These are phyloP conservation scores for Glyphotaelius pellucidus DNA, from an alignment of 2,888 invertebrate genomes.

Conservation along the genomic window DNA sequence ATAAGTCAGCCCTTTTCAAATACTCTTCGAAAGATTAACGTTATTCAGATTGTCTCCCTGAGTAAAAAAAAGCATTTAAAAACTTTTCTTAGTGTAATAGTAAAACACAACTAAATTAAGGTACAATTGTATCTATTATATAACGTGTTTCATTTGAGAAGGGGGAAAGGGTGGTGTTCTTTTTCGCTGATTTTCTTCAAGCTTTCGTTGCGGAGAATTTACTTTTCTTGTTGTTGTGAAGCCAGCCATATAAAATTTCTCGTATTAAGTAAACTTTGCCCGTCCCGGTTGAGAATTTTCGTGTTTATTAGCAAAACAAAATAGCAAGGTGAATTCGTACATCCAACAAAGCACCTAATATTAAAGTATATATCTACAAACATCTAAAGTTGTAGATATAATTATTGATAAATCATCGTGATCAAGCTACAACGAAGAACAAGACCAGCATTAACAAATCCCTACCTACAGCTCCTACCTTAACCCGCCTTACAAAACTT, in stretches of 20 bases:
- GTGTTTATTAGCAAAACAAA: background rate
- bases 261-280: constrained; percentile 40
- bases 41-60: no score
- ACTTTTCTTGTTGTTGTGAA: constrained; percentile 39
- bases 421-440: no score
- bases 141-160: background rate
- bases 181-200: constrained; percentile 41
- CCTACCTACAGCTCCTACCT: no score
- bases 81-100: no score
- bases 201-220: constrained; percentile 25
- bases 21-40: no score
- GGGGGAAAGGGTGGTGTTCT: background rate
- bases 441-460: no score
- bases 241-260: constrained; percentile 33
- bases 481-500: no score
- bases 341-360: background rate
- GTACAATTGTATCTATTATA: background rate
- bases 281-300: constrained; percentile 16
- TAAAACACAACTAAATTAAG: background rate
- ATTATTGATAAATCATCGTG: no score
- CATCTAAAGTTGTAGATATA: no score
- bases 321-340: constrained; percentile 12
- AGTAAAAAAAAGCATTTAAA: no score
- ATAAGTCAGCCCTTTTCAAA: no score
- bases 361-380: no score